Base-by-base conservation (phyloP, 2,888 invertebrate genomes). In the Noctua janthina region DNA sequence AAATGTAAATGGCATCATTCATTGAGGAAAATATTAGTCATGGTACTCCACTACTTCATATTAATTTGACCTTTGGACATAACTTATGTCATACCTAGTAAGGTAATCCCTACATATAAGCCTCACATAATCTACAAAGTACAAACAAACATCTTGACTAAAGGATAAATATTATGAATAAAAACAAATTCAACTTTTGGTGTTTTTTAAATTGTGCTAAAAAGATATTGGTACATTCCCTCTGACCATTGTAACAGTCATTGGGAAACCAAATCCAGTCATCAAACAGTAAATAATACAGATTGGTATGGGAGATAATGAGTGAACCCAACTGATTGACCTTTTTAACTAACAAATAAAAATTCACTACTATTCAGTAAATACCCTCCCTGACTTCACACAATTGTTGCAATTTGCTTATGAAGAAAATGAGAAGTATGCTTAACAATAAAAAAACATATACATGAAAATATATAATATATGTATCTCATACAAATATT, bases 1-100 rank as follows among this genome's bases (percentile, higher is more conserved):
- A 23, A 20, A 59, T 35, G 17, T 15, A 54, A 35, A 54, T 76
- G 59, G 15, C 35, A 46, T 83, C 77, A 82, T 54, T 71, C 43
- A 83, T 62, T 83, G 35, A 71, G 83, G 59, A 77, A 83, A 82
- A 59, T 51, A 77, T 71, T 59, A 76, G 15, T 81, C 51, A 67
- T 39, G 11, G 10, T 20, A 49, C 20, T 17, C 11, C 11, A 11
- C 15, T 54, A 29, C 15, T 54, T 54, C 2, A 54, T 29, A 15
- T 68, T 54, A 15, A 39, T 64, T 23, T 66, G n/a, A 76, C 76
- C 69, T 75, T 49, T 69, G 35, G 2, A 15, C 46, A 23, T 79
- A 46, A 56, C 13, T 64, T 43, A 62, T 35, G 51, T 51, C 20
- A 29, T 35, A 69, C 23, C 35, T 79, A 43, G 13, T 23, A 51